phyloP scores from a whole-genome alignment of 2,797 vertebrate genomes.

The Myotis findleyi region DNA sequence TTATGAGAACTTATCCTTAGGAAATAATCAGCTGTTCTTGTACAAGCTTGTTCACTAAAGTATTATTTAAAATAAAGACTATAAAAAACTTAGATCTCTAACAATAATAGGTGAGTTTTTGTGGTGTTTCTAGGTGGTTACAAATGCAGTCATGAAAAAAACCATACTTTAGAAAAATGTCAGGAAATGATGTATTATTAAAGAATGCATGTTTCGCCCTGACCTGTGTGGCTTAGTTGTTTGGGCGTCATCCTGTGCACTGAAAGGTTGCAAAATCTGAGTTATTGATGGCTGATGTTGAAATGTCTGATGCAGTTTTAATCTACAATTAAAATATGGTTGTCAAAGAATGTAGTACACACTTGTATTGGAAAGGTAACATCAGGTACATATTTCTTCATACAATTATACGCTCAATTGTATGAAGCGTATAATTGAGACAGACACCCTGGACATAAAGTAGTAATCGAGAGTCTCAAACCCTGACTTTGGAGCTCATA shows the following conservation, averaged over 20 bases:
- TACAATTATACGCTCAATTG: background rate
- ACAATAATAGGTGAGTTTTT: background rate
- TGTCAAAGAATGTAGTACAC: background rate
- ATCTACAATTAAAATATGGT: background rate
- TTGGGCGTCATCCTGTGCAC: background rate
- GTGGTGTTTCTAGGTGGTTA: slow-evolving; percentile 23
- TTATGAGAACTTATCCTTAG: slow-evolving; percentile 16
- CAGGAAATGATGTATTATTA: background rate
- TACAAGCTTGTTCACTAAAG: slow-evolving; percentile 10
- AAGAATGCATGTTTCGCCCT: slow-evolving; percentile 30
- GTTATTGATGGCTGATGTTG: background rate
- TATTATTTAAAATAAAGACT: slow-evolving; percentile 50
- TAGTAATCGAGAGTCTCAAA: background rate
- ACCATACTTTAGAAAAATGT: background rate
- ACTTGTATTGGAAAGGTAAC: background rate
- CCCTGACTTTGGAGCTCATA: background rate
- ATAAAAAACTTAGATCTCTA: slow-evolving; percentile 2
- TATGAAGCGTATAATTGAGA: background rate
- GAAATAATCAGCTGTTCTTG: slow-evolving; percentile 38
- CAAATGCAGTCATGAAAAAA: background rate
- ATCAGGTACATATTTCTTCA: background rate
- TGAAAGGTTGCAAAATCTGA: background rate
- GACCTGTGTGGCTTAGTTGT: background rate
- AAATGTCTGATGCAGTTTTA: slow-evolving; percentile 4
- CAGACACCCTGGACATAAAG: background rate